These are phyloP conservation scores for Sebastiscus tertius DNA, from an alignment of 2,797 vertebrate genomes.

Conservation along the genomic window DNA sequence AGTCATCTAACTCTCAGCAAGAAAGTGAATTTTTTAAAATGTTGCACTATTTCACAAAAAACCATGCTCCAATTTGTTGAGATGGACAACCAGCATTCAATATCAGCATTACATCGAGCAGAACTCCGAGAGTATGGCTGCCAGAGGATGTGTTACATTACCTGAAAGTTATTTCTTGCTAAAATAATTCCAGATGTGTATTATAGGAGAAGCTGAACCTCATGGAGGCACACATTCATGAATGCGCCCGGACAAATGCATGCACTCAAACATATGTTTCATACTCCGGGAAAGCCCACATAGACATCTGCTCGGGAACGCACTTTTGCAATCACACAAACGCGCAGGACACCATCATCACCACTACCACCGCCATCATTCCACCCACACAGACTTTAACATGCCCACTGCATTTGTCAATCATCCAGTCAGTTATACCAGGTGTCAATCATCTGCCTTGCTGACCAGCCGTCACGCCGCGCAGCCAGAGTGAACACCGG, in stretches of 20 bases:
- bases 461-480: conserved; percentile 46
- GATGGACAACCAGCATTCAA: not conserved
- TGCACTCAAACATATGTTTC: conserved; percentile 29
- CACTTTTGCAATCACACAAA: not conserved
- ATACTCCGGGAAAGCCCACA: conserved; percentile 23
- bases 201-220: conserved; percentile 3
- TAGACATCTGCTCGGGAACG: conserved; percentile 5
- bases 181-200: conserved; percentile 56
- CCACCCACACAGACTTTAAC: conserved; percentile 26
- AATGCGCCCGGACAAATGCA: conserved; percentile 14
- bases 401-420: conserved; percentile 51
- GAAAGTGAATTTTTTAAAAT: not conserved
- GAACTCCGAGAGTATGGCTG: conserved; percentile 4
- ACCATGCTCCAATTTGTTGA: not conserved
- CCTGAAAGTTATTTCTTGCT: conserved; percentile 27
- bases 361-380: conserved; percentile 10
- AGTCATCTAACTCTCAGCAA: not conserved
- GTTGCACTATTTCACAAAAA: conserved; percentile 8
- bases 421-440: conserved; percentile 46
- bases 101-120: conserved; percentile 18
- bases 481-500: conserved; percentile 36
- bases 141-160: conserved; percentile 51
- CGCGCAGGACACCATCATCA: not conserved
- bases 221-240: conserved; percentile 6
- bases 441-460: conserved; percentile 63